These are phyloP conservation scores for Pseudomyrmex concolor DNA, from an alignment of 1,140 invertebrate species.

Conservation along the genomic window DNA sequence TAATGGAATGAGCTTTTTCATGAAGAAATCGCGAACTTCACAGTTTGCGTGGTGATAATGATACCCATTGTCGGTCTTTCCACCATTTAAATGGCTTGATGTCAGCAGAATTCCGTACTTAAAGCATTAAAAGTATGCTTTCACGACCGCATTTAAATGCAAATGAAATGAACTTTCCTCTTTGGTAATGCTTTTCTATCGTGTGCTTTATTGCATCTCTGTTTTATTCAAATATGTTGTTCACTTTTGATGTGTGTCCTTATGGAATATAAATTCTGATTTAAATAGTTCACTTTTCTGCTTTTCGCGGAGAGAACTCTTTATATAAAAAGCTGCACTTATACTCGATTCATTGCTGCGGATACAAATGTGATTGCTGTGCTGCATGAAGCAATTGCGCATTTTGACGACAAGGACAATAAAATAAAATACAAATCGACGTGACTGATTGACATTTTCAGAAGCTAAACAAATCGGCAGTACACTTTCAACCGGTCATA, in stretches of 20 bases:
- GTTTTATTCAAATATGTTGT: background rate
- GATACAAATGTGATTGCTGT: background rate
- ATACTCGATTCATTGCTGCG: background rate
- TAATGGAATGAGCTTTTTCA: background rate
- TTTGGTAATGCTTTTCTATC: slow-evolving; percentile 10
- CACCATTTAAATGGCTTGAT: slow-evolving; percentile 25
- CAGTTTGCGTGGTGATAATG: slow-evolving; percentile 12
- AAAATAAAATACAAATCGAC: no score
- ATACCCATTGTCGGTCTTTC: background rate
- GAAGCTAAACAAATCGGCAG: no score
- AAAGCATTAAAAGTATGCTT: slow-evolving; percentile 30
- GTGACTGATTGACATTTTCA: background rate
- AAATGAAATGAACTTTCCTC: slow-evolving; percentile 39
- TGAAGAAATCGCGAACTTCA: slow-evolving; percentile 8
- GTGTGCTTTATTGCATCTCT: background rate
- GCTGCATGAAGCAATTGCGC: background rate
- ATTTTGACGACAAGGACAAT: background rate
- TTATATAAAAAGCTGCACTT: background rate
- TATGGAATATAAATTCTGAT: no score
- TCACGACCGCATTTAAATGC: slow-evolving; percentile 34
- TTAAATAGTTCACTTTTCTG: no score
- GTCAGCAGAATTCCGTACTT: background rate
- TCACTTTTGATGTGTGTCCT: background rate
- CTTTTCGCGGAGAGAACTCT: background rate
- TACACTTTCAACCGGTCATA: background rate